Evolutionary conservation across 2,888 invertebrate genomes (phyloP).

Genomic region (Thera obeliscata): DNA sequence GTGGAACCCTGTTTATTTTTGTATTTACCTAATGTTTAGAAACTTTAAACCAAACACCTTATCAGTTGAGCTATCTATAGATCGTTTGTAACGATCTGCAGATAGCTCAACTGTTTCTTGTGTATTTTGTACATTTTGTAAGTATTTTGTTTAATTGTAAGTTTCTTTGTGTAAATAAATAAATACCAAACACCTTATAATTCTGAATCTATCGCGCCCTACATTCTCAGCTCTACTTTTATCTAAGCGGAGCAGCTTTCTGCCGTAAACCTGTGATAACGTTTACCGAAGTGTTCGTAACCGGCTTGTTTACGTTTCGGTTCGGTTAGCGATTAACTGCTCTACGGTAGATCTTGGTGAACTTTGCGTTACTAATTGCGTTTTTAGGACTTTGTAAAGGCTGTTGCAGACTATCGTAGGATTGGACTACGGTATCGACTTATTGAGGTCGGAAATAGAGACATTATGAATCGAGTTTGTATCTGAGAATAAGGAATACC

Average conservation of each 20-base stretch:
- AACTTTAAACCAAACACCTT: no score
- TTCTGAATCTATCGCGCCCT: slow-evolving; percentile 11
- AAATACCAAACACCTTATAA: not conserved
- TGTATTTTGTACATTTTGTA: no score
- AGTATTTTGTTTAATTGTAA: no score
- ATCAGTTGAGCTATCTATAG: no score
- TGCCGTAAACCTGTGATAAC: slow-evolving; percentile 40
- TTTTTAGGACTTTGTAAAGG: slow-evolving; percentile 17
- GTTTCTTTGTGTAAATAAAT: no score
- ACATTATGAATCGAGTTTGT: no score
- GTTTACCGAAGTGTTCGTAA: slow-evolving; percentile 33
- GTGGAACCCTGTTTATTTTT: no score
- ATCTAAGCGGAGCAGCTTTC: slow-evolving; percentile 30
- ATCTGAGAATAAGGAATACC: no score
- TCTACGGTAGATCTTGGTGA: slow-evolving; percentile 37
- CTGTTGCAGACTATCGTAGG: not conserved
- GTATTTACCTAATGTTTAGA: no score
- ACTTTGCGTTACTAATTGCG: slow-evolving; percentile 28
- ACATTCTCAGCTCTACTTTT: slow-evolving; percentile 19
- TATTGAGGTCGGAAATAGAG: not conserved
- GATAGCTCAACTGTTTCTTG: no score
- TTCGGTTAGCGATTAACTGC: slow-evolving; percentile 43
- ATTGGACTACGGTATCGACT: not conserved
- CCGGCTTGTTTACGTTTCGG: slow-evolving; percentile 40
- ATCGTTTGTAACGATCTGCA: no score